Percentiles rank a stretch among this genome's conserved stretches.
phyloP scores from a whole-genome alignment of 2,797 vertebrate species.

The Nothura maculosa region DNA sequence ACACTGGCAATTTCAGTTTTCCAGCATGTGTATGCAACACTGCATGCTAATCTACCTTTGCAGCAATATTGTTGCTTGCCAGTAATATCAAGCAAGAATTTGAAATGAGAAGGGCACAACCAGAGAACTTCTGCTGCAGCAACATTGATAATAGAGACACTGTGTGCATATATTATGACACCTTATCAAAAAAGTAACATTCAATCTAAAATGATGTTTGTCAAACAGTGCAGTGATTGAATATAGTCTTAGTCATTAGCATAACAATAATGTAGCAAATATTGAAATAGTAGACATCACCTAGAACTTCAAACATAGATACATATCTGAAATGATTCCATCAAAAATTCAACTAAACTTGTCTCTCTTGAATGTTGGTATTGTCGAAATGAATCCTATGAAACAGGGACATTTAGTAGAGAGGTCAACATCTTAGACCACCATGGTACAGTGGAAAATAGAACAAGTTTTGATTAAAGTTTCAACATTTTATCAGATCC shows the following conservation, averaged over 20 bases:
- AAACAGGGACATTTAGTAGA: background rate
- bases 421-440: background rate
- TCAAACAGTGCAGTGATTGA: slow-evolving; percentile 14
- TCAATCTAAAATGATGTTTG: slow-evolving; percentile 25
- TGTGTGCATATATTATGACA: background rate
- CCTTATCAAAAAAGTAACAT: background rate
- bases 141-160: background rate
- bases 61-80: slow-evolving; percentile 2
- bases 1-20: slow-evolving; percentile 25
- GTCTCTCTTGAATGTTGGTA: background rate
- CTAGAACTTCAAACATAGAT: background rate
- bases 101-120: background rate
- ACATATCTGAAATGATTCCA: too few species aligned
- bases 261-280: slow-evolving; percentile 35
- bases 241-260: background rate
- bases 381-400: background rate
- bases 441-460: background rate
- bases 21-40: background rate
- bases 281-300: slow-evolving; percentile 25
- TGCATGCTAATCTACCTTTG: slow-evolving; percentile 3
- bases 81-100: background rate
- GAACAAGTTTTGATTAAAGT: background rate
- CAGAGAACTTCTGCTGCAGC: background rate
- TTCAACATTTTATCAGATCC: background rate
- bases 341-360: too few species aligned